Evolutionary conservation across 2,888 invertebrate genomes (phyloP).

Genomic region (Copidosoma aretas): DNA sequence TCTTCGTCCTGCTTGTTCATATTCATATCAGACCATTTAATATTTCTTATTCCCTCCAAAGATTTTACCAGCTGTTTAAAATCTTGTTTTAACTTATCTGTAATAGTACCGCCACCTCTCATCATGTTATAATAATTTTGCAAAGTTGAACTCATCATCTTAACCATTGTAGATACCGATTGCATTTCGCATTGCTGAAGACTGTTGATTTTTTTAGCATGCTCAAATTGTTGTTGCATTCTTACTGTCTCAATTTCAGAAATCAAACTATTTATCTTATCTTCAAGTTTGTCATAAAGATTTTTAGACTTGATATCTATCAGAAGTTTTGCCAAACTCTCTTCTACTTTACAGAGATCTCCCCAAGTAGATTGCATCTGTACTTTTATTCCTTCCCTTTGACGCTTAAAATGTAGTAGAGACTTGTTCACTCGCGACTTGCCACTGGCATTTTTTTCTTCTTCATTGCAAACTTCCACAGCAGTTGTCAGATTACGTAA

Average conservation of each 20-base stretch:
- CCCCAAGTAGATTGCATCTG: slow-evolving; percentile 55
- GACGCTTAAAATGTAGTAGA: slow-evolving; percentile 54
- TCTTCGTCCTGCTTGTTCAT: slow-evolving; percentile 50
- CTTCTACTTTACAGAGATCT: slow-evolving; percentile 52
- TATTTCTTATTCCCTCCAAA: slow-evolving; percentile 68
- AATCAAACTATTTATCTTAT: slow-evolving; percentile 44
- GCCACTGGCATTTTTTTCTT: slow-evolving; percentile 58
- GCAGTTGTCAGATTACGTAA: slow-evolving; percentile 53
- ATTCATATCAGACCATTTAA: slow-evolving; percentile 69
- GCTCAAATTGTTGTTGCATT: slow-evolving; percentile 60
- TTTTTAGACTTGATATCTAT: slow-evolving; percentile 47
- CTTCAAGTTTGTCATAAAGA: slow-evolving; percentile 44
- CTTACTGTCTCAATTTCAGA: slow-evolving; percentile 53
- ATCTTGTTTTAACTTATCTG: slow-evolving; percentile 66
- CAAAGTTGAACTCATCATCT: slow-evolving; percentile 66
- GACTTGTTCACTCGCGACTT: slow-evolving; percentile 58
- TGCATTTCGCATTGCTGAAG: slow-evolving; percentile 66
- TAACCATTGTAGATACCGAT: slow-evolving; percentile 64
- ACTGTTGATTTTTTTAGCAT: slow-evolving; percentile 62
- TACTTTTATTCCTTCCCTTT: slow-evolving; percentile 53
- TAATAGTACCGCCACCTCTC: slow-evolving; percentile 68
- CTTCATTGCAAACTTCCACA: slow-evolving; percentile 43
- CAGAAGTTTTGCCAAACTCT: slow-evolving; percentile 46
- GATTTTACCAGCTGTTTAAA: slow-evolving; percentile 69
- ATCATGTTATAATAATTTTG: slow-evolving; percentile 69